phyloP scores from a whole-genome alignment of 2,888 invertebrate genomes.

The Lasius fuliginosus region DNA sequence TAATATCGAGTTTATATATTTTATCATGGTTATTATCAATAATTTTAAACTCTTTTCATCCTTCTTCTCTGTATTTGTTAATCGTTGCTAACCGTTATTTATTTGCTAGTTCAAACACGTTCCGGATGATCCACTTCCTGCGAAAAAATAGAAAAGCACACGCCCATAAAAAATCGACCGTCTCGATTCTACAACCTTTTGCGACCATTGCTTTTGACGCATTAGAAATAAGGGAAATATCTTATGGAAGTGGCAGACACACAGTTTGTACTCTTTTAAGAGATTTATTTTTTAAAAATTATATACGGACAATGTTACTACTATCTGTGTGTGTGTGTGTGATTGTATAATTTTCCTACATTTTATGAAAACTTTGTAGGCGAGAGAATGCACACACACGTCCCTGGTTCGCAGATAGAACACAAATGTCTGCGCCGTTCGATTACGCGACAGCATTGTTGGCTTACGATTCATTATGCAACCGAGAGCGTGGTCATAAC shows the following conservation, averaged over 20 bases:
- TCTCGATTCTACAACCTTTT: too few relatives aligned
- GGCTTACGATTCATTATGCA: constrained; percentile 55
- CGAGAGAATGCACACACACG: constrained; percentile 29
- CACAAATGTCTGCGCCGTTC: constrained; percentile 45
- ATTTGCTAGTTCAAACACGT: too few relatives aligned
- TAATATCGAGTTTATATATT: background rate
- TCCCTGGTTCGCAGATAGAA: constrained; percentile 32
- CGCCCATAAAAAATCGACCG: too few relatives aligned
- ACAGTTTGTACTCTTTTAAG: background rate
- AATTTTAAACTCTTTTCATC: constrained; percentile 25
- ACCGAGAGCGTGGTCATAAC: constrained; percentile 50
- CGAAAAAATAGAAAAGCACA: too few relatives aligned
- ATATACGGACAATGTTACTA: background rate
- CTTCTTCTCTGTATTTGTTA: background rate
- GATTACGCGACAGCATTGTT: constrained; percentile 57
- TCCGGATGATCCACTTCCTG: too few relatives aligned
- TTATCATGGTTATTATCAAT: background rate
- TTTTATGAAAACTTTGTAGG: constrained; percentile 4
- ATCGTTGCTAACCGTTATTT: too few relatives aligned
- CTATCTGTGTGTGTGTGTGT: background rate
- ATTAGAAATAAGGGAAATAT: too few relatives aligned
- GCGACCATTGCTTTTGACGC: too few relatives aligned
- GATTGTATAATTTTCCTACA: background rate
- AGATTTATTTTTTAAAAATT: constrained; percentile 3
- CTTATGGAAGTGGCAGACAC: too few relatives aligned